These are phyloP conservation scores for Xenentodon cancila DNA, from an alignment of 2,797 vertebrate species.

Conservation along the genomic window DNA sequence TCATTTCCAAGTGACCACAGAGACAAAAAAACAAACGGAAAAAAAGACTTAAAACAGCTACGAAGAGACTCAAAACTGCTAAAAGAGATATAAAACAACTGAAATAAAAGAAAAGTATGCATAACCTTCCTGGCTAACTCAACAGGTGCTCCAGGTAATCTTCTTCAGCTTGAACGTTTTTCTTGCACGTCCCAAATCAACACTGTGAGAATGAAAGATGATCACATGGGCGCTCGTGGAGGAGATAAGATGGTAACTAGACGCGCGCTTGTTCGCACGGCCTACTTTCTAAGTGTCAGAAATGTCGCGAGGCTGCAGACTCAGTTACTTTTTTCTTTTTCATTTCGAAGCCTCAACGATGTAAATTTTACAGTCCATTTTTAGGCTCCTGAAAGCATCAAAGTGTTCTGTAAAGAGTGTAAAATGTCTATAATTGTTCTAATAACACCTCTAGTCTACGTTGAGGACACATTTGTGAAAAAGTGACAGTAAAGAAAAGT, in stretches of 20 bases:
- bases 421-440: neutral
- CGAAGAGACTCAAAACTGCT: no score
- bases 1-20: no score
- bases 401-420: no score
- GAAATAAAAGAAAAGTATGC: no score
- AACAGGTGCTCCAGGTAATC: no score
- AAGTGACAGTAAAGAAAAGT: neutral
- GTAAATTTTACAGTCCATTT: neutral
- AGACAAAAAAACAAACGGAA: no score
- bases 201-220: slow-evolving; percentile 49
- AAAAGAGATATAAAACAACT: no score
- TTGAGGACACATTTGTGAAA: neutral
- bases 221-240: slow-evolving; percentile 40
- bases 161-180: no score
- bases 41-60: no score
- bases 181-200: slow-evolving; percentile 1
- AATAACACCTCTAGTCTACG: neutral
- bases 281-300: slow-evolving; percentile 43
- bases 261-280: slow-evolving; percentile 46
- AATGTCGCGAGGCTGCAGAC: slow-evolving; percentile 4
- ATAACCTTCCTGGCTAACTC: no score
- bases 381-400: neutral
- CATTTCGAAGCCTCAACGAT: no score
- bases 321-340: neutral
- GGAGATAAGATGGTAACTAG: slow-evolving; percentile 66